Conservation (phyloP, 1,140 invertebrate species). For the Arctopsyche grandis region DNA sequence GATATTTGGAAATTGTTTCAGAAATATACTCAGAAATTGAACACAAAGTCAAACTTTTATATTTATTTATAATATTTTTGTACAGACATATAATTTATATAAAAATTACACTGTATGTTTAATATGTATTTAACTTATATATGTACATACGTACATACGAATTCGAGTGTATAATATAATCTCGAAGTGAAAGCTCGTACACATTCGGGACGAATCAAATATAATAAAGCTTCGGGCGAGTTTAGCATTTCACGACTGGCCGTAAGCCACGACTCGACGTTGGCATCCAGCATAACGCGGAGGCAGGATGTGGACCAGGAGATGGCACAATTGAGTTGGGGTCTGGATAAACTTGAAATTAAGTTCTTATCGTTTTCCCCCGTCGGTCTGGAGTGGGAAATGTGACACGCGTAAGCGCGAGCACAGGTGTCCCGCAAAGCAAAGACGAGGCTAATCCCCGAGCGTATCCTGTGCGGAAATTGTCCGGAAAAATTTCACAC, state of each 20-base stretch:
- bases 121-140: too few species aligned
- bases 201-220: background rate
- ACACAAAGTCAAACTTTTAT: too few species aligned
- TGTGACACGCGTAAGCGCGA: constrained; percentile 4
- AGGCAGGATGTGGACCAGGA: constrained; percentile 8
- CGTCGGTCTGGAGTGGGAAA: background rate
- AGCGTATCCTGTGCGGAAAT: background rate
- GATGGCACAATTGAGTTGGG: constrained; percentile 17
- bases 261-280: background rate
- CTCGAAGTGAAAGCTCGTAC: too few species aligned
- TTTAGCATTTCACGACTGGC: background rate
- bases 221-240: background rate
- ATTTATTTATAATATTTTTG: too few species aligned
- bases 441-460: background rate
- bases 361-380: constrained; percentile 32
- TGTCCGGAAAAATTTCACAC: background rate
- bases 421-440: background rate
- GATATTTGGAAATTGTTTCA: too few species aligned
- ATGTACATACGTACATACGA: too few species aligned
- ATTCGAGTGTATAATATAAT: too few species aligned
- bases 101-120: too few species aligned
- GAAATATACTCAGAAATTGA: too few species aligned
- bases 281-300: background rate
- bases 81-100: too few species aligned
- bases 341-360: constrained; percentile 38